Conservation (phyloP, 2,888 invertebrate genomes). For the Latrodectus hesperus region DNA sequence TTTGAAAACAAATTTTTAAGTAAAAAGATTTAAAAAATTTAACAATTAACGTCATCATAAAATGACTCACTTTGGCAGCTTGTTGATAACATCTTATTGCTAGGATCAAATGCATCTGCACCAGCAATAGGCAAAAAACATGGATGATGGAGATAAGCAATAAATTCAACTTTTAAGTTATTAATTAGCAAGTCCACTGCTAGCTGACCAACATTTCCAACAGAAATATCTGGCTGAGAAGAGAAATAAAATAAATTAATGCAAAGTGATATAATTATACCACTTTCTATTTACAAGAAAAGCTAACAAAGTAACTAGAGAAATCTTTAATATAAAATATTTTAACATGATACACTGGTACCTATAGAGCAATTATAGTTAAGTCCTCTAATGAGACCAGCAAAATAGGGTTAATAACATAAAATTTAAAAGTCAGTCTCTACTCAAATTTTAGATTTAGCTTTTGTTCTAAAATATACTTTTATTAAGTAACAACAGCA, state of each 20-base stretch:
- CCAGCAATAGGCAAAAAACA: constrained; percentile 87
- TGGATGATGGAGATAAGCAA: constrained; percentile 83
- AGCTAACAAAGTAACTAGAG: too few relatives aligned
- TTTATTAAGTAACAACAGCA: too few relatives aligned
- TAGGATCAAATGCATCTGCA: constrained; percentile 83
- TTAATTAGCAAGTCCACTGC: constrained; percentile 88
- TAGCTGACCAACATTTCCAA: constrained; percentile 94
- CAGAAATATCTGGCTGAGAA: constrained; percentile 83
- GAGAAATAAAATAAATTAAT: constrained; percentile 8
- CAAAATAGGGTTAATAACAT: too few relatives aligned
- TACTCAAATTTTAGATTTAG: too few relatives aligned
- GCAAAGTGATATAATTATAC: background rate
- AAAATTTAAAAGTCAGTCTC: too few relatives aligned
- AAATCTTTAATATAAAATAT: too few relatives aligned
- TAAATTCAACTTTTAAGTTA: constrained; percentile 80
- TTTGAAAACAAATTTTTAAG: background rate
- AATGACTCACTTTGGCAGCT: constrained; percentile 74
- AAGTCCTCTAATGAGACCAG: too few relatives aligned
- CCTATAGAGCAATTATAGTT: too few relatives aligned
- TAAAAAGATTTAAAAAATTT: background rate
- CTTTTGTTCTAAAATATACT: too few relatives aligned
- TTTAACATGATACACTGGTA: too few relatives aligned
- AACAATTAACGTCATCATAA: constrained; percentile 71
- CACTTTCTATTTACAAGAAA: too few relatives aligned
- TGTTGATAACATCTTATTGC: constrained; percentile 78